Evolutionary conservation across 2,797 vertebrate genomes (phyloP).

Genomic region (Diceros bicornis): DNA sequence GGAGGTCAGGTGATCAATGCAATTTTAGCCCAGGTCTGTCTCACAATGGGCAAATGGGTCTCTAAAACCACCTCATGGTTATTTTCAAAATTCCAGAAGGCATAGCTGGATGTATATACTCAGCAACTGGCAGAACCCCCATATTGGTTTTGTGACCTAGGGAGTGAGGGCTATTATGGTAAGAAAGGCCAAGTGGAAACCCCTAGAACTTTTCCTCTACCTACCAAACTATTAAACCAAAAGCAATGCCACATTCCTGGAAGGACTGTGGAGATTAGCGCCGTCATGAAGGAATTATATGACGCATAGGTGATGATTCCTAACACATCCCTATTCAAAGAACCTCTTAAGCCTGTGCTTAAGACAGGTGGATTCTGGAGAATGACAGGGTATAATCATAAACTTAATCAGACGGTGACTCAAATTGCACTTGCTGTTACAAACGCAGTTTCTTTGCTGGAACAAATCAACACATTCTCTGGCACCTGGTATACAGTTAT

Average conservation of each 20-base stretch:
- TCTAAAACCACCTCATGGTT: background rate
- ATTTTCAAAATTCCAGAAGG: constrained; percentile 38
- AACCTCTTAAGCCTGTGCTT: background rate
- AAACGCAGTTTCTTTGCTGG: background rate
- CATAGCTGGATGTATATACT: background rate
- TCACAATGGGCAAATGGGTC: background rate
- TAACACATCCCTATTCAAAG: background rate
- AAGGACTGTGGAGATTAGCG: background rate
- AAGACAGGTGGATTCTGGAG: background rate
- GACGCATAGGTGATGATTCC: background rate
- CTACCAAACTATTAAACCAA: background rate
- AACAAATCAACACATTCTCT: background rate
- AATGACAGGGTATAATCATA: background rate
- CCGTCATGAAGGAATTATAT: background rate
- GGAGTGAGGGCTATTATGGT: background rate
- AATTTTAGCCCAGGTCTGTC: background rate
- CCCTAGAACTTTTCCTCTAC: background rate
- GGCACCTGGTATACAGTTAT: background rate
- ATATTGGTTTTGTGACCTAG: background rate
- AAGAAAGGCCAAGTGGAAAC: background rate
- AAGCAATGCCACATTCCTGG: background rate
- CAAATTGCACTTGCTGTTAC: background rate
- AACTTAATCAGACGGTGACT: background rate
- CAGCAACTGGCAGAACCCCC: background rate
- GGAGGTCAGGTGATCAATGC: background rate